Base-by-base conservation (phyloP, 1,140 invertebrate species). In the Pseudomyrmex pallidus region DNA sequence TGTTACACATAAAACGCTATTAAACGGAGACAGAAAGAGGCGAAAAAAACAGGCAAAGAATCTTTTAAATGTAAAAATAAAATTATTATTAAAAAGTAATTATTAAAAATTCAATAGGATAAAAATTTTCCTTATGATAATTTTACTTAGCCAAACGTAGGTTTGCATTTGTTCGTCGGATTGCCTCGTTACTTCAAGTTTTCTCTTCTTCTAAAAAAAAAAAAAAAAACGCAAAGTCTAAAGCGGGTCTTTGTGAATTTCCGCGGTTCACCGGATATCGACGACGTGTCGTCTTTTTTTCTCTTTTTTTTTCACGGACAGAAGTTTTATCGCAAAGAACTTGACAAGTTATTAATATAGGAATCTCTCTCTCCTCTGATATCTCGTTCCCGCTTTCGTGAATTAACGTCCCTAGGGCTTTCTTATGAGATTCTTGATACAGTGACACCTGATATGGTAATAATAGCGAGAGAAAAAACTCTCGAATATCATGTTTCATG, bases 331-430 rank as follows among this genome's bases (percentile, higher is more conserved):
- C 54, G 66, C 70, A 20, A 17, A 70, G 22, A 80, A 80, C 66
- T 80, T 80, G 64, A 80, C 66, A 80, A 80, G 76, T 80, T 59
- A 70, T 70, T 80, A 59, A 80, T 35, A 35, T 70, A 70, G 66
- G 1, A 80, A 44, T 46, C 54, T 78, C 52, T 78, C 52, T 80
- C 50, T 57, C 20, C 52, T 70, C 52, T 70, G 54, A 61, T 50
- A 61, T 70, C 44, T 48, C 22, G 2, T 68, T 70, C 2, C 20
- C 10, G 22, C 22, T 78, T 78, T n/a, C 15, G 12, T 9, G 44
- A 80, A 59, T 80, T 80, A 80, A 70, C 20, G 22, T 59, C 66
- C 46, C 54, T 25, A 25, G 59, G 64, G 64, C 76, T 25, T n/a
- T 80, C 15, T 7, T 13, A 12, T 13, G 25, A 52, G 22, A 44